These are phyloP conservation scores for Drosophila greeni DNA, from an alignment of 2,888 invertebrate species.

Conservation along the genomic window DNA sequence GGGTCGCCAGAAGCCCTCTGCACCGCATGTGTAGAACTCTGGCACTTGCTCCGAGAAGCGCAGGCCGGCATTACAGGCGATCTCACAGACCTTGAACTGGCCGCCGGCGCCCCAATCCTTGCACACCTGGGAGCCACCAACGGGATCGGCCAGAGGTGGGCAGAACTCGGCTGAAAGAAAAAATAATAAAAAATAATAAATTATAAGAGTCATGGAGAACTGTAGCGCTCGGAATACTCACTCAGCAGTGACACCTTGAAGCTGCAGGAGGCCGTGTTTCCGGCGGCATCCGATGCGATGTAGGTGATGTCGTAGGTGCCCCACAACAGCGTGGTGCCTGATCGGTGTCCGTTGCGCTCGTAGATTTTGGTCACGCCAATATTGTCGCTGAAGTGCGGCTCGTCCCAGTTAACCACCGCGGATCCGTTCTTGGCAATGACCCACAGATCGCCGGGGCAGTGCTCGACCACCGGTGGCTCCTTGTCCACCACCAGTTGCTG, in stretches of 20 bases:
- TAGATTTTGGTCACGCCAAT: slow-evolving; percentile 88
- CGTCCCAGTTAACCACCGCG: slow-evolving; percentile 93
- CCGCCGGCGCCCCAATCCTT: slow-evolving; percentile 98
- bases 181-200: rapidly evolving
- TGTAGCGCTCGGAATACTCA: slow-evolving; percentile 80
- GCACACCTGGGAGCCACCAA: slow-evolving; percentile 94
- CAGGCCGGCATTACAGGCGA: slow-evolving; percentile 90
- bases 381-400: slow-evolving; percentile 93
- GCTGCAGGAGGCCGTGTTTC: slow-evolving; percentile 93
- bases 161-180: slow-evolving; percentile 89
- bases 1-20: slow-evolving; percentile 98
- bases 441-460: slow-evolving; percentile 96
- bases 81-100: slow-evolving; percentile 95
- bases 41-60: slow-evolving; percentile 96
- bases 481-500: slow-evolving; percentile 91
- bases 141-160: slow-evolving; percentile 91
- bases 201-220: rapidly evolving
- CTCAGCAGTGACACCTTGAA: slow-evolving; percentile 94
- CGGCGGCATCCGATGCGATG: slow-evolving; percentile 94
- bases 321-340: slow-evolving; percentile 93
- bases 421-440: slow-evolving; percentile 95
- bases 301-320: slow-evolving; percentile 95
- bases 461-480: slow-evolving; percentile 90
- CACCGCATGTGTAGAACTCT: slow-evolving; percentile 98
- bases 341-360: slow-evolving; percentile 91